Evolutionary conservation across 1,140 invertebrate genomes (phyloP).

Genomic region (Drosophila paulistorum): DNA sequence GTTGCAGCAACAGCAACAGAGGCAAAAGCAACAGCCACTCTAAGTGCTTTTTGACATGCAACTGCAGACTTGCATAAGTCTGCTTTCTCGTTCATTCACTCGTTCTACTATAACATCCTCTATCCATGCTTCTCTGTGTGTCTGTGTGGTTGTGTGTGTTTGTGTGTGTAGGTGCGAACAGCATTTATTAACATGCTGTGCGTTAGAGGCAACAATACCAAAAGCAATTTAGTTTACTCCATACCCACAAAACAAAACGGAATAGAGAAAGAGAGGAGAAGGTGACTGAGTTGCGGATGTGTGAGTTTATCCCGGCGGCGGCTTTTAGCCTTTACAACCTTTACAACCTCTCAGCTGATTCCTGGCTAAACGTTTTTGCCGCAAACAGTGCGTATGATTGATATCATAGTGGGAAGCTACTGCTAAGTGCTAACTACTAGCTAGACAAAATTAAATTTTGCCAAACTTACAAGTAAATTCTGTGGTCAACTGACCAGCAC

Average conservation of each 20-base stretch:
- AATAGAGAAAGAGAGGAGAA: not conserved
- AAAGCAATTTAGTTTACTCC: conserved; percentile 80
- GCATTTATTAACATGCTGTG: conserved; percentile 77
- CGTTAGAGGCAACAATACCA: conserved; percentile 43
- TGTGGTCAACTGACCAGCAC: conserved; percentile 34
- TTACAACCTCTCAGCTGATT: conserved; percentile 73
- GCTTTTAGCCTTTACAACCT: conserved; percentile 49
- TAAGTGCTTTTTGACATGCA: conserved; percentile 80
- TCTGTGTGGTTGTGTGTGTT: conserved; percentile 49
- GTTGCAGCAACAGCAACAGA: conserved; percentile 36
- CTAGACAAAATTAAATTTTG: conserved; percentile 55
- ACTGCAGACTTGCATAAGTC: conserved; percentile 42
- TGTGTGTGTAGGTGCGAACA: conserved; percentile 65
- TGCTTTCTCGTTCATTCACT: conserved; percentile 29
- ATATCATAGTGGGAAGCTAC: conserved; percentile 47
- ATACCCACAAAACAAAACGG: conserved; percentile 6
- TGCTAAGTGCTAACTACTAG: conserved; percentile 38
- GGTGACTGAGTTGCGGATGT: not conserved
- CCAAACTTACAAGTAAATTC: conserved; percentile 38
- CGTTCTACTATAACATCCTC: conserved; percentile 15
- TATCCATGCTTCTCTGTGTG: conserved; percentile 19
- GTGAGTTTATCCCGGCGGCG: conserved; percentile 58
- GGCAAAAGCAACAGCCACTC: conserved; percentile 24
- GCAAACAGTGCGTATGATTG: conserved; percentile 79
- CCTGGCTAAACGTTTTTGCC: conserved; percentile 68